These are phyloP conservation scores for Drosophila micromelanica DNA, from an alignment of 1,140 invertebrate genomes.

Conservation along the genomic window DNA sequence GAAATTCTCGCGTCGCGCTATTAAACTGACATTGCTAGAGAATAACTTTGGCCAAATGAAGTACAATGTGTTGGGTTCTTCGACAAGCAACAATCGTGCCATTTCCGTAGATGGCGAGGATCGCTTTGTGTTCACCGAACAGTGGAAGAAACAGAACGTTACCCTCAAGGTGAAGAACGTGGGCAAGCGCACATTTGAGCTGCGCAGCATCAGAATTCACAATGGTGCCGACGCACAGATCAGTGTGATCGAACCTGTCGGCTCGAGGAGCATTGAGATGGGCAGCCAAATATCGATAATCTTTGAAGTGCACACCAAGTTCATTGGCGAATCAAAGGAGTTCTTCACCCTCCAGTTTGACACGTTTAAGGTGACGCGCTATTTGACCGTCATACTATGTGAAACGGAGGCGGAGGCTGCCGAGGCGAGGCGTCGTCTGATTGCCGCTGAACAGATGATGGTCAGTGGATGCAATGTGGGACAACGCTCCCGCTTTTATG, in stretches of 20 bases:
- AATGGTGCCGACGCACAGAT: constrained; percentile 75
- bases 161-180: constrained; percentile 83
- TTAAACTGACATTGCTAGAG: constrained; percentile 59
- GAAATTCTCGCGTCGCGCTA: constrained; percentile 60
- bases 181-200: constrained; percentile 54
- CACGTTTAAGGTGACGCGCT: constrained; percentile 80
- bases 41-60: constrained; percentile 53
- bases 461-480: constrained; percentile 14
- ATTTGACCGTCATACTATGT: constrained; percentile 41
- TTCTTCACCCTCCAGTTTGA: constrained; percentile 86
- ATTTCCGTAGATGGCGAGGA: constrained; percentile 84
- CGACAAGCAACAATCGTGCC: constrained; percentile 58
- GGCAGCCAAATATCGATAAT: constrained; percentile 8
- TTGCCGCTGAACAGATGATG: constrained; percentile 33
- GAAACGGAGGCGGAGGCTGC: constrained; percentile 17
- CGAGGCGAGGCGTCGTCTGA: constrained; percentile 30
- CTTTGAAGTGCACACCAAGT: constrained; percentile 83
- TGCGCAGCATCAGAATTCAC: constrained; percentile 74
- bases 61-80: background rate
- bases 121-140: constrained; percentile 74
- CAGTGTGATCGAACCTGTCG: constrained; percentile 36
- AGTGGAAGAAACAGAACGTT: constrained; percentile 78
- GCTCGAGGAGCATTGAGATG: background rate
- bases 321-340: constrained; percentile 87
- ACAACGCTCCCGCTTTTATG: constrained; percentile 60